Evolutionary conservation across 2,113 vertebrate species (phyloP), one percentile per base, ranked within the genome.

Genomic region (Indicator maculatus): DNA sequence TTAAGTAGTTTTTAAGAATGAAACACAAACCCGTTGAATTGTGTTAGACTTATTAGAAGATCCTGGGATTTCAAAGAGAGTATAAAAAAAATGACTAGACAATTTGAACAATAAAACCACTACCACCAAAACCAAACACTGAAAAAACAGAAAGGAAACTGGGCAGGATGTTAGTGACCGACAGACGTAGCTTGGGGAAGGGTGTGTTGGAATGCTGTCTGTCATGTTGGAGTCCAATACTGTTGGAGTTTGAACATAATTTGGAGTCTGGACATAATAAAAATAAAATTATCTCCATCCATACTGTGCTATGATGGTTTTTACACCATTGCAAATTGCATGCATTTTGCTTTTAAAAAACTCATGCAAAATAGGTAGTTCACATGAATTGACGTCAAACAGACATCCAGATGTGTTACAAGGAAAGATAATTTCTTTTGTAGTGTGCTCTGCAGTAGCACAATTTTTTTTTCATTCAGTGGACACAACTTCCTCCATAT

Each of bases 401-500:
- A 78, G 93, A 80, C 76, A 72, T 63, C 26, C 36, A 58, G 39
- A 9, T 27, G 39, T 28, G 58, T 76, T 53, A 39, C 39, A 44
- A 38, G 9, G 52, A 36, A 92, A n/a, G 13, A 36, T 27, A 20
- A 65, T 86, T 95, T 86, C 16, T 89, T 88, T 90, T 90, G 86
- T 23, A 87, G 59, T 19, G 5, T 81, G 31, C 58, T 88, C 55
- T 69, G 66, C 61, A 47, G 69, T 47, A 89, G 78, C 52, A 23
- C 33, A 45, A 38, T 1, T 56, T 87, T 61, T 86, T 60, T 79
- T 53, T 50, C 30, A 58, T 88, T 77, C 88, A 56, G 71, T 67
- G 79, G 82, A 93, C 80, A 83, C 83, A 92, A 92, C 87, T 95
- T 93, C 73, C 52, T 96, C 33, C 24, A 23, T 33, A 75, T 86